A percentile compares a stretch with the other conserved stretches of the same genome.
These are phyloP conservation scores for Rugalucina vietnamica DNA, from an alignment of 2,888 invertebrate genomes.

Conservation along the genomic window DNA sequence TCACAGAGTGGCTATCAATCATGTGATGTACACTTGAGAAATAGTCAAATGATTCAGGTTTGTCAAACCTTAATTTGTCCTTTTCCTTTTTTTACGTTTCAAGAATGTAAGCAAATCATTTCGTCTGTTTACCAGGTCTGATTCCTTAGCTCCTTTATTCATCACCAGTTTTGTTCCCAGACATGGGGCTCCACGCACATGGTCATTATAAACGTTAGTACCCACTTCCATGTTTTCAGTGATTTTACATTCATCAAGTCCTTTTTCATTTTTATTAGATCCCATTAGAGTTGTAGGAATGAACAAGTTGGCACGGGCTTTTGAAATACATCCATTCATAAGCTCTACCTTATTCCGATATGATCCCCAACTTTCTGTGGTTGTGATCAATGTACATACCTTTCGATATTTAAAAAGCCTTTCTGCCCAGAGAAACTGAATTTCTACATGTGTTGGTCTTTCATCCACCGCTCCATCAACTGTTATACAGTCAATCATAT, in stretches of 20 bases:
- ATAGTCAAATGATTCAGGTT: no score
- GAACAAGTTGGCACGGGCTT: conserved; percentile 3
- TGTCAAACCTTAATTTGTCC: background rate
- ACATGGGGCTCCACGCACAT: background rate
- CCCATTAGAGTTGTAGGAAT: background rate
- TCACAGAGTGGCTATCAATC: no score
- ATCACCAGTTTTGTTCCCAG: background rate
- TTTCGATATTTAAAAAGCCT: background rate
- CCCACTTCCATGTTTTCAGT: background rate
- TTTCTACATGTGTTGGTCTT: background rate
- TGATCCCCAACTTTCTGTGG: background rate
- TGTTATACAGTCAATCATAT: background rate
- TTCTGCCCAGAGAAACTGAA: background rate
- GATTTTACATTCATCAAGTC: background rate
- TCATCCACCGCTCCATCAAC: background rate
- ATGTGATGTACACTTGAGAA: no score
- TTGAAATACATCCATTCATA: conserved; percentile 4
- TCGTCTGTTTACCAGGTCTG: background rate
- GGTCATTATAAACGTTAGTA: background rate
- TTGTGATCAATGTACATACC: background rate
- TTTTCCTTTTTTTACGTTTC: background rate
- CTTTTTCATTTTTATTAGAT: background rate
- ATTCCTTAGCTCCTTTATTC: background rate
- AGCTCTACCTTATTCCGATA: background rate
- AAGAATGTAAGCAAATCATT: background rate